phyloP scores from a whole-genome alignment of 2,113 vertebrate genomes.

The Athene cunicularia region DNA sequence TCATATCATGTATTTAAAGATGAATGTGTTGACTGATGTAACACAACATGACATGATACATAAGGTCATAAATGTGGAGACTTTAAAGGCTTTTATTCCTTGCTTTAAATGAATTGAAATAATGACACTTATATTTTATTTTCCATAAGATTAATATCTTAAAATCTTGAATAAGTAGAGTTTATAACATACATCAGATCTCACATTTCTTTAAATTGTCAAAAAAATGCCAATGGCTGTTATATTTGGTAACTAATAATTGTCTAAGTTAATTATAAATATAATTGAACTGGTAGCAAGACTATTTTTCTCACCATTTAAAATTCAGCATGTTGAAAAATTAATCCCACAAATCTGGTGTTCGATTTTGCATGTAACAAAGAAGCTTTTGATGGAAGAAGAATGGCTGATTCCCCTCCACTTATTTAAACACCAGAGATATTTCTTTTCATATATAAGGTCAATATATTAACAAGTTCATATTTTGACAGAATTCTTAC shows the following conservation, averaged over 20 bases:
- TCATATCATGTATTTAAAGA: neutral
- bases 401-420: fast-evolving
- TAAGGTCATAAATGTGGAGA: neutral
- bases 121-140: neutral
- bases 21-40: neutral
- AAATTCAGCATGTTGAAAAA: neutral
- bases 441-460: neutral
- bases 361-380: neutral
- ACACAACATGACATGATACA: neutral
- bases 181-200: neutral
- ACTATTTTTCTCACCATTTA: neutral
- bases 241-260: neutral
- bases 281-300: neutral
- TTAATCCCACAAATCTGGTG: neutral
- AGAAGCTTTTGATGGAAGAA: neutral
- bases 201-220: neutral
- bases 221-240: neutral
- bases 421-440: neutral
- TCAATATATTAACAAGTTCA: neutral
- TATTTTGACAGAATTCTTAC: neutral
- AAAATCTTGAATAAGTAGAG: neutral
- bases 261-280: neutral
- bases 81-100: neutral
- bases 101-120: neutral
- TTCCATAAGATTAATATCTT: neutral